Conservation (phyloP, 2,797 vertebrate genomes). For the Zenarchopterus dispar region DNA sequence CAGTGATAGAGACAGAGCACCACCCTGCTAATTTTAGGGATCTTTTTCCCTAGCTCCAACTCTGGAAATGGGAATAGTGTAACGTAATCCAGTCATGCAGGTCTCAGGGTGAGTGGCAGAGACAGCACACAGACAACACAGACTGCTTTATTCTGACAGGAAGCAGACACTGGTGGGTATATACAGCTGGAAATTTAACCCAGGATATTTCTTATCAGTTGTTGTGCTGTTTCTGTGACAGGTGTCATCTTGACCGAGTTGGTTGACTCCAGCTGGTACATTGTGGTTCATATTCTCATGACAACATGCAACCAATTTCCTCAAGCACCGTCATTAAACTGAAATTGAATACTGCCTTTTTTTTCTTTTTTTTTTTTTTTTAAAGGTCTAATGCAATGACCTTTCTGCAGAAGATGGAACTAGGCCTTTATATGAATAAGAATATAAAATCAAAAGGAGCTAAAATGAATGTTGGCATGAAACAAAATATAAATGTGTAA, state of each 20-base stretch:
- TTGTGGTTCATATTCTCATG: neutral
- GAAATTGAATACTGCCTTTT: conserved; percentile 9
- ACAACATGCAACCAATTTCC: conserved; percentile 2
- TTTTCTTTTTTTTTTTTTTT: neutral
- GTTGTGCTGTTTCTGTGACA: conserved; percentile 4
- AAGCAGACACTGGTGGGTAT: conserved; percentile 1
- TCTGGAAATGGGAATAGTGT: conserved; percentile 72
- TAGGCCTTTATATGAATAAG: too few species aligned
- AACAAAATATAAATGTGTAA: too few species aligned
- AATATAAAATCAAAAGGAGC: neutral
- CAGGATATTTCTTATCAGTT: conserved; percentile 18
- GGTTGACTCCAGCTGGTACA: conserved; percentile 11
- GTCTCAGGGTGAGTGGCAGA: conserved; percentile 50
- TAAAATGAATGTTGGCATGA: too few species aligned
- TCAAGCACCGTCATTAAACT: conserved; percentile 4
- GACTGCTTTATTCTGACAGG: conserved; percentile 31
- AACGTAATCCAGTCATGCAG: conserved; percentile 59
- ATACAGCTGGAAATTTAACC: neutral
- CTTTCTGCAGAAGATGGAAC: conserved; percentile 4
- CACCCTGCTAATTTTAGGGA: conserved; percentile 80
- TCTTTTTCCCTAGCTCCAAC: conserved; percentile 65
- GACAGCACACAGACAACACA: conserved; percentile 39
- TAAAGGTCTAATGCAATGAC: neutral
- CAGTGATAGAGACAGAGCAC: conserved; percentile 72
- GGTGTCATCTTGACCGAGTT: conserved; percentile 3